Percentiles rank a stretch among this genome's conserved stretches.
Evolutionary conservation across 2,113 vertebrate species (phyloP).

Genomic region (Oryzias javanicus): DNA sequence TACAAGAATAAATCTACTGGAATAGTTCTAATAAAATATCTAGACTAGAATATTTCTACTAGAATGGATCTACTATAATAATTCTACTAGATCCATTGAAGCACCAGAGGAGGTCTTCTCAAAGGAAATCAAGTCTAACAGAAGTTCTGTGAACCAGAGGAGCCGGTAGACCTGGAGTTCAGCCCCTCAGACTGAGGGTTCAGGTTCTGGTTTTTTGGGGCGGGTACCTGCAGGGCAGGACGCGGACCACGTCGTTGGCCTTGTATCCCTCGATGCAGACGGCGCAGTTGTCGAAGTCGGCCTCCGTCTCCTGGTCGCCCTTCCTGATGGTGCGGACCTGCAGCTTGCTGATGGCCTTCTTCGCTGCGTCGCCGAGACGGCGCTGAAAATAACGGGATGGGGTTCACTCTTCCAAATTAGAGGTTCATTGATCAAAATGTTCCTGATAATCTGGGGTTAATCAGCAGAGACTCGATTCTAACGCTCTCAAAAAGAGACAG

Average conservation of each 20-base stretch:
- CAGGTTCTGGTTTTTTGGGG: background rate
- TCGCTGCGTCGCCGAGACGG: constrained; percentile 93
- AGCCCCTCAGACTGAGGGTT: background rate
- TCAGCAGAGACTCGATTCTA: too few relatives aligned
- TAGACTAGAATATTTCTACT: too few relatives aligned
- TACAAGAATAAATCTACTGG: too few relatives aligned
- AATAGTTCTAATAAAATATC: too few relatives aligned
- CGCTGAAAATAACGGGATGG: constrained; percentile 74
- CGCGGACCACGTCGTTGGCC: constrained; percentile 90
- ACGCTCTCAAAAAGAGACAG: too few relatives aligned
- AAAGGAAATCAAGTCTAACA: too few relatives aligned
- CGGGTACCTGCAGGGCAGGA: constrained; percentile 89
- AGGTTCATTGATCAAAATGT: background rate
- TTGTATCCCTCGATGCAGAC: constrained; percentile 98
- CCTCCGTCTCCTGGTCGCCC: constrained; percentile 96
- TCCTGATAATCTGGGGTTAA: too few relatives aligned
- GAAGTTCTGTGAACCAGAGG: too few relatives aligned
- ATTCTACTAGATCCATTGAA: too few relatives aligned
- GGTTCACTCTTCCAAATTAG: background rate
- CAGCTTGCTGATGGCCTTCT: constrained; percentile 97
- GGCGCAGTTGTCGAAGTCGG: constrained; percentile 97
- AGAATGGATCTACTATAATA: too few relatives aligned
- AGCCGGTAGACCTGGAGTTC: too few relatives aligned
- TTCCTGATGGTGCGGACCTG: constrained; percentile 94
- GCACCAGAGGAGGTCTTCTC: too few relatives aligned